These are phyloP conservation scores for Sternotherus odoratus DNA, from an alignment of 2,797 vertebrate species.

Conservation along the genomic window DNA sequence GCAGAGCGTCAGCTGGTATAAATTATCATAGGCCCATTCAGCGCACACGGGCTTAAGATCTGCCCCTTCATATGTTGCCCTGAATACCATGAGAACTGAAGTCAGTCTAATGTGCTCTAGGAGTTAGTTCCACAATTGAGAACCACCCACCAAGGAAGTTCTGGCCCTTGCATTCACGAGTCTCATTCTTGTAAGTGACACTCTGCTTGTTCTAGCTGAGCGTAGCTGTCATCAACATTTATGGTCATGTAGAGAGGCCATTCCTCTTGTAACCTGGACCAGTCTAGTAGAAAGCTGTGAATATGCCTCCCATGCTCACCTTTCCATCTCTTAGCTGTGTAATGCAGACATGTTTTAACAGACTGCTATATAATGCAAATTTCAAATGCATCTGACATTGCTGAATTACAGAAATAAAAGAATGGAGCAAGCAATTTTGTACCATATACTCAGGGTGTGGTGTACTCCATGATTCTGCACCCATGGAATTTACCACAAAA, in stretches of 20 bases:
- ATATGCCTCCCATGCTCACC: neutral
- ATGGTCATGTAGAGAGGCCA: neutral
- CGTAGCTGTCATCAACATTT: neutral
- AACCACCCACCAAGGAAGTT: slow-evolving; percentile 19
- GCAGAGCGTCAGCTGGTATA: neutral
- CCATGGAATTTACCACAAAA: neutral
- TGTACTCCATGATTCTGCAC: neutral
- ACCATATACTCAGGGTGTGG: neutral
- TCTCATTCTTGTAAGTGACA: neutral
- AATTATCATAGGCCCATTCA: neutral
- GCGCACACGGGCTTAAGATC: slow-evolving; percentile 12
- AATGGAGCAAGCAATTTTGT: neutral
- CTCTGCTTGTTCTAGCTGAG: neutral
- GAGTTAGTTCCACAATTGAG: neutral
- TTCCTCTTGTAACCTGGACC: neutral
- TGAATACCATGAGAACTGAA: slow-evolving; percentile 40
- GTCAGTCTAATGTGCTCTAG: slow-evolving; percentile 11
- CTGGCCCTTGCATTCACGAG: neutral
- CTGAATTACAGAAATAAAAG: neutral
- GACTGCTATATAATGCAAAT: neutral
- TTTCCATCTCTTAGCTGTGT: neutral
- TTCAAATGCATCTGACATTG: neutral
- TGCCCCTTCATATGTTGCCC: slow-evolving; percentile 34
- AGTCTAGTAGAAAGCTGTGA: neutral
- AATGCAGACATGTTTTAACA: neutral